Base-by-base conservation (phyloP, 2,797 vertebrate genomes). In the Rousettus madagascariensis region DNA sequence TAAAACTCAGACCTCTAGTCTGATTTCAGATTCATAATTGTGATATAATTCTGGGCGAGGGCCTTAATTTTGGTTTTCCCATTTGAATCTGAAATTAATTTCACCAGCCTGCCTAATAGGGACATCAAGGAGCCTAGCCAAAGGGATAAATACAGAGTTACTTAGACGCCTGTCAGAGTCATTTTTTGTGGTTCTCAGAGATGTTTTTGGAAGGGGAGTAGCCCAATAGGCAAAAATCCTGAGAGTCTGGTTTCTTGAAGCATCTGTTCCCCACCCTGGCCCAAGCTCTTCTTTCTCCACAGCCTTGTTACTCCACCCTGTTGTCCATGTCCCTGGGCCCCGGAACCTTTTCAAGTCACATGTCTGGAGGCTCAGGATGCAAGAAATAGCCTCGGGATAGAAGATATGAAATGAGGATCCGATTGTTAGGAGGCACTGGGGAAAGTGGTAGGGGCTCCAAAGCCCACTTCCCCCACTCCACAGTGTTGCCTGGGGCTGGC, bases 11-110 rank as follows among this genome's bases (percentile, higher is more conserved):
- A 74, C 38, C 49, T 16, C 22, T 49, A 6, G 0, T 33, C 12
- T 86, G 95, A 94, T 71, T 92, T 96, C 69, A 94, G 95, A 63
- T 69, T 86, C 77, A 6, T 86, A 85, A 36, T 92, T 53, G 75
- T 63, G 77, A 94, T 72, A 69, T 16, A 55, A 88, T 84, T 75
- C 86, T 86, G 92, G 92, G 86, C 1, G 9, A 86, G 69, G 83
- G 82, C 74, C 69, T 85, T 80, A 59, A 38, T 85, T 63, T 90
- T 33, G 10, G 5, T 83, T 97, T 92, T 96, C 93, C 86, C 33
- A 41, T 65, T 96, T 72, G 59, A 93, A 43, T 80, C 74, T 84
- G 63, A 80, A 41, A 43, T 89, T 36, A 86, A 53, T 88, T 85
- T 88, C 66, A 88, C 24, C 38, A 87, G 46, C 17, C 71, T 92